Percentiles rank a stretch among this genome's conserved stretches.
phyloP scores from a whole-genome alignment of 2,113 vertebrate species.

The Oenanthe oenanthe region DNA sequence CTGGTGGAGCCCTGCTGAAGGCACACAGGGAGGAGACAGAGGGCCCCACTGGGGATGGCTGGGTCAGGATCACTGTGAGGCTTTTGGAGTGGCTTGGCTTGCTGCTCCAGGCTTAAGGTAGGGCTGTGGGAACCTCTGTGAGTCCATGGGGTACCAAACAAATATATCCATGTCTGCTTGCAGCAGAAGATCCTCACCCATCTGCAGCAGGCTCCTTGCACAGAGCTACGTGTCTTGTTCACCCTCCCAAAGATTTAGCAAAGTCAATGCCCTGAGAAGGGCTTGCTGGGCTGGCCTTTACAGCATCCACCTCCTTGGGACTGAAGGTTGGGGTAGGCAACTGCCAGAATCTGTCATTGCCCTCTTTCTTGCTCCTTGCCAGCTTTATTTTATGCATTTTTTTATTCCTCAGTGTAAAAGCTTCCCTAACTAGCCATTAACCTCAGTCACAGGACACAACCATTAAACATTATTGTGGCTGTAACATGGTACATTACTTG shows the following conservation, averaged over 20 bases:
- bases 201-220: neutral
- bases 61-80: rapidly evolving
- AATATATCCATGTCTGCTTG: neutral
- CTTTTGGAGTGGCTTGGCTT: neutral
- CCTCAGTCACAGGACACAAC: constrained; percentile 44
- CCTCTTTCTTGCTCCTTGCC: neutral
- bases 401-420: constrained; percentile 6
- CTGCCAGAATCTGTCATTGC: neutral
- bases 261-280: neutral
- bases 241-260: neutral
- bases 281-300: neutral
- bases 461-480: constrained; percentile 52
- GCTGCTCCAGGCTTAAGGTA: neutral
- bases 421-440: constrained; percentile 53
- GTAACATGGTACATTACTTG: constrained; percentile 60
- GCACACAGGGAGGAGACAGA: rapidly evolving
- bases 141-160: neutral
- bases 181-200: neutral
- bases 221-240: rapidly evolving
- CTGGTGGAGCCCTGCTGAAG: rapidly evolving
- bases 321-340: neutral
- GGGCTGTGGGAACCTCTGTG: neutral
- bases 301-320: neutral
- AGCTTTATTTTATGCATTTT: neutral
- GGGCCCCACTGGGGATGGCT: neutral